These are phyloP conservation scores for Scaptomyza reducta DNA, from an alignment of 2,888 invertebrate genomes.

Conservation along the genomic window DNA sequence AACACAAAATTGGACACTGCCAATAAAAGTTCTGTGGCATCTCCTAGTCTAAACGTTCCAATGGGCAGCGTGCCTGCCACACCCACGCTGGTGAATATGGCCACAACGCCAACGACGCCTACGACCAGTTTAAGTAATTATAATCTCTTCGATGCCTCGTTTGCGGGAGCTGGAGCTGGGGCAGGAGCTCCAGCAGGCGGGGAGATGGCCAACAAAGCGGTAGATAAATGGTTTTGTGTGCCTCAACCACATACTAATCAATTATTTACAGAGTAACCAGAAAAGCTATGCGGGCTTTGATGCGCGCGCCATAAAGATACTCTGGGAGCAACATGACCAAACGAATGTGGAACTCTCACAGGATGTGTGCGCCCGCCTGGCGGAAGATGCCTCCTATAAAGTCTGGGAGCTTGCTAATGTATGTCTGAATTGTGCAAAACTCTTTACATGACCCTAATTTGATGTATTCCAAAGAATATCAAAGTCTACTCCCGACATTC, in stretches of 20 bases:
- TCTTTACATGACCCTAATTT: background rate
- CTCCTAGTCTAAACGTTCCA: conserved; percentile 32
- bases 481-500: conserved; percentile 83
- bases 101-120: conserved; percentile 78
- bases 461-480: conserved; percentile 71
- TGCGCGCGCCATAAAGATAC: conserved; percentile 82
- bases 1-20: conserved; percentile 68
- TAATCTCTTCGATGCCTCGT: conserved; percentile 73
- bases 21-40: conserved; percentile 37
- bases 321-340: conserved; percentile 84
- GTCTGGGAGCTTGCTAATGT: conserved; percentile 84
- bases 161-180: conserved; percentile 48
- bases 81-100: conserved; percentile 57
- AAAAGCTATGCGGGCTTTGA: conserved; percentile 82
- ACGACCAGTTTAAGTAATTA: conserved; percentile 59
- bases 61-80: conserved; percentile 53
- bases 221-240: background rate
- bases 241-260: background rate
- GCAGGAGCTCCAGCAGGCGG: conserved; percentile 37
- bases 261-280: conserved; percentile 68
- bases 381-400: conserved; percentile 84
- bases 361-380: conserved; percentile 81
- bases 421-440: conserved; percentile 18
- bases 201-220: conserved; percentile 55
- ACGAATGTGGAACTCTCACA: conserved; percentile 82